Evolutionary conservation across 2,888 invertebrate genomes (phyloP), one percentile per base, ranked within the genome.

Genomic region (Neuroscelio doddi): DNA sequence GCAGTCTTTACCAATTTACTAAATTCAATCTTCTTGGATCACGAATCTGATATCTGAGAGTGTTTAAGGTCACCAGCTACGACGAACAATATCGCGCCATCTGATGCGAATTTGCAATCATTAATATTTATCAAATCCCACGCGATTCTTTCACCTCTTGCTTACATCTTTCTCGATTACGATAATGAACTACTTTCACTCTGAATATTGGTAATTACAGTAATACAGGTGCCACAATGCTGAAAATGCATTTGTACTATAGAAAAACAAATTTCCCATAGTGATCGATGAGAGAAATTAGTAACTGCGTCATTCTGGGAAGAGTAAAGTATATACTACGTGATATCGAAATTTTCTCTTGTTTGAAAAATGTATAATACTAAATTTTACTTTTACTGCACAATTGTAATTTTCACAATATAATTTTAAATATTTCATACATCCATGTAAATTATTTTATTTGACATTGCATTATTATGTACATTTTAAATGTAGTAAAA

Each of bases 181-280:
- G 64, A 62, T 64, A 69, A 66, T 53, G 63, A 70, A 69, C 64
- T 61, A 64, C 69, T 70, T 69, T 72, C 70, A 64, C 72, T 69
- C 14, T 12, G 63, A 51, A 63, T 58, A 67, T 67, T 29, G 63
- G 55, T 67, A 59, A 52, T 67, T 66, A 55, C 29, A 26, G 47
- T 32, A 39, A n/a, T n/a, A n/a, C n/a, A n/a, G 38, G 14, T 57
- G 44, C 52, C 38, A 46, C 45, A 30, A 51, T 34, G 42, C 46
- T 55, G 62, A 50, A 66, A 55, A 57, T 27, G 42, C 39, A 49
- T 42, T 50, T 57, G 4, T 9, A 8, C 15, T 7, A 16, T 3
- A 12, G 46, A 34, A 57, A 51, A 47, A 49, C 38, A 30, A 24
- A 10, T 53, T 47, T 8, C 17, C 38, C 29, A n/a, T 16, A 1